These are phyloP conservation scores for Heptranchias perlo DNA, from an alignment of 2,113 vertebrate genomes.

Conservation along the genomic window DNA sequence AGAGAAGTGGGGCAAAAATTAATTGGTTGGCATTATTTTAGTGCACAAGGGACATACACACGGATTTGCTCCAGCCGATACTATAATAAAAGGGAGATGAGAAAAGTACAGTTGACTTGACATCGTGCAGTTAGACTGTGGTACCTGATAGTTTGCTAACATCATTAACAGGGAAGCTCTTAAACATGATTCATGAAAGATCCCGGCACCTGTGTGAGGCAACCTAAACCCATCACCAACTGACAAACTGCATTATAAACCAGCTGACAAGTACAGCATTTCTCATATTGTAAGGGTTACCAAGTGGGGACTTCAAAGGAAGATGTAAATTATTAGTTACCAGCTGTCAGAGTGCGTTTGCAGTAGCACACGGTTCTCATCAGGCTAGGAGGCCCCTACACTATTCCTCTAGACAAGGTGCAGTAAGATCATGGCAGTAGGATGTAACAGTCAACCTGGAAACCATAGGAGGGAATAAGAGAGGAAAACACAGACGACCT, in stretches of 20 bases:
- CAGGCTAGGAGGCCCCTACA: neutral
- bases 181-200: neutral
- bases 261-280: conserved; percentile 5
- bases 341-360: neutral
- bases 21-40: neutral
- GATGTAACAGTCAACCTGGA: neutral
- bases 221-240: neutral
- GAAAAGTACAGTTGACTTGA: neutral
- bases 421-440: neutral
- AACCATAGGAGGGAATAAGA: neutral
- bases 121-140: neutral
- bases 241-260: conserved; percentile 9
- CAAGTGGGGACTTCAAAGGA: neutral
- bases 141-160: neutral
- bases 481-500: neutral
- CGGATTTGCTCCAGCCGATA: neutral
- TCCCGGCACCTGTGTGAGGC: neutral
- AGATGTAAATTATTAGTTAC: neutral
- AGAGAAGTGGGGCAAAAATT: neutral
- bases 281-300: neutral
- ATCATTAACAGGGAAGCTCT: neutral
- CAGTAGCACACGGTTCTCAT: neutral
- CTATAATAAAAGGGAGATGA: neutral
- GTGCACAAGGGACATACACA: neutral
- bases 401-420: neutral